phyloP scores from a whole-genome alignment of 2,113 vertebrate genomes.

The Crotophaga sulcirostris region DNA sequence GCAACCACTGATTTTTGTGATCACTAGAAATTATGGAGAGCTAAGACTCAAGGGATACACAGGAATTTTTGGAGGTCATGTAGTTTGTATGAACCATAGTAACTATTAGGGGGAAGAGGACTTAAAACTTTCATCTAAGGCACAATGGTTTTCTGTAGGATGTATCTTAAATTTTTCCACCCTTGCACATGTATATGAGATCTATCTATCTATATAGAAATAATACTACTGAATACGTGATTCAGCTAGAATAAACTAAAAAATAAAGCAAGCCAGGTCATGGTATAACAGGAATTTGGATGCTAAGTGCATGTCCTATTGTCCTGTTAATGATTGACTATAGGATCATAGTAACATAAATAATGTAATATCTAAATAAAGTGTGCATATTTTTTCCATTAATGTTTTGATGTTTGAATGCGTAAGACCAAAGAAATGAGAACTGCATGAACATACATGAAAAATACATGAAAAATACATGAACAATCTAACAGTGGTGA shows the following conservation, averaged over 20 bases:
- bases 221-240: background rate
- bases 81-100: background rate
- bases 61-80: background rate
- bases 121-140: background rate
- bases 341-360: background rate
- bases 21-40: background rate
- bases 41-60: background rate
- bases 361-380: background rate
- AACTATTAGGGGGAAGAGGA: background rate
- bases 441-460: background rate
- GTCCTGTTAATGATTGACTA: background rate
- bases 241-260: background rate
- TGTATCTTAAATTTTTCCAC: background rate
- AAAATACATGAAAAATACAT: background rate
- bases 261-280: background rate
- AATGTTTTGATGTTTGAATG: background rate
- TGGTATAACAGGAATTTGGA: background rate
- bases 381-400: background rate
- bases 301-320: background rate
- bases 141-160: background rate
- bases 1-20: background rate
- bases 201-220: background rate
- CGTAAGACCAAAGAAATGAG: background rate
- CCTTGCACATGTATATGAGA: background rate
- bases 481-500: background rate